Percentiles rank a stretch among this genome's conserved stretches.
phyloP scores from a whole-genome alignment of 2,797 vertebrate genomes.

The Parotocinclus haroldoi region DNA sequence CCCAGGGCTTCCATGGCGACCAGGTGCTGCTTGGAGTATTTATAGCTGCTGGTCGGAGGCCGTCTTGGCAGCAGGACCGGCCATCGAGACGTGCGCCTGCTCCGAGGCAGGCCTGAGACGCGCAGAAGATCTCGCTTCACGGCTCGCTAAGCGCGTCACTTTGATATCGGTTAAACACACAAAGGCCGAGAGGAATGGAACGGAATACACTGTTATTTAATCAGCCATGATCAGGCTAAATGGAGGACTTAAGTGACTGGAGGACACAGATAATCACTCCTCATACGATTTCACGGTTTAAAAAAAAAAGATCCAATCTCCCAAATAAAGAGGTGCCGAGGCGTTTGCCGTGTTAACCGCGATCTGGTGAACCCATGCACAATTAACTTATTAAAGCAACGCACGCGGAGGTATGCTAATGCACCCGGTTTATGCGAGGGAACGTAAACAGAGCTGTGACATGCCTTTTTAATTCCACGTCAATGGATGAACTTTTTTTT shows the following conservation, averaged over 20 bases:
- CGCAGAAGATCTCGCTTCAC: not conserved
- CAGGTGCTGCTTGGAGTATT: constrained; percentile 40
- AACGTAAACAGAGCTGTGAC: constrained; percentile 32
- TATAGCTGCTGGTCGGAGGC: constrained; percentile 27
- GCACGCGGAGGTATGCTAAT: constrained; percentile 43
- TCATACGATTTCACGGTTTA: constrained; percentile 17
- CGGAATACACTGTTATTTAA: constrained; percentile 24
- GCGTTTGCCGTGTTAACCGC: not conserved
- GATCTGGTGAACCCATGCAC: constrained; percentile 9
- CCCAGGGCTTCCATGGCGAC: constrained; percentile 31
- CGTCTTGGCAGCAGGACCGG: constrained; percentile 17
- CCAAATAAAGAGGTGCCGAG: constrained; percentile 20
- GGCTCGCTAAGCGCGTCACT: not conserved
- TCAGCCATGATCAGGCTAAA: constrained; percentile 23
- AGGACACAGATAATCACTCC: constrained; percentile 27
- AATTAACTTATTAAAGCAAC: constrained; percentile 33
- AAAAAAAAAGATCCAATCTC: constrained; percentile 19
- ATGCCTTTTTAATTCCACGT: constrained; percentile 14
- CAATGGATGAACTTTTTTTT: too few species aligned
- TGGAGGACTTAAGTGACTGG: constrained; percentile 16
- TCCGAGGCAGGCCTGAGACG: not conserved
- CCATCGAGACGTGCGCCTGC: not conserved
- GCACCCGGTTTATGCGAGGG: constrained; percentile 27
- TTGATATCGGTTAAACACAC: constrained; percentile 29
- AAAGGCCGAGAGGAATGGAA: not conserved